A percentile compares a stretch with the other conserved stretches of the same genome.
phyloP scores from a whole-genome alignment of 1,140 invertebrate species.

The Oscheius sp. region DNA sequence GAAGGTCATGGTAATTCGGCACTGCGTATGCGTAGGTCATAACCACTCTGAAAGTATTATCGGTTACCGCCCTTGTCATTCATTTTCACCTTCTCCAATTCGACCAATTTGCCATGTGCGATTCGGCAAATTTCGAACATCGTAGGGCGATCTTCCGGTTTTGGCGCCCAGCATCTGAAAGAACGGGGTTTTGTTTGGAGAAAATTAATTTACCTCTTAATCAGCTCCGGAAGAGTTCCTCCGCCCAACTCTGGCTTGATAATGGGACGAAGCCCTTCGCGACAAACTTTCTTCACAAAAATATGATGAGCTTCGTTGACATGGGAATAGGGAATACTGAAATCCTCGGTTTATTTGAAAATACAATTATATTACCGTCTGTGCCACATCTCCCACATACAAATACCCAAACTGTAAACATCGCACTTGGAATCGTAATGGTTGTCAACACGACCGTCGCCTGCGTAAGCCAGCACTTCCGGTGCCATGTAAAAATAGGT shows the following conservation, averaged over 20 bases:
- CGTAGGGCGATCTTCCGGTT: background rate
- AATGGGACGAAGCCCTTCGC: background rate
- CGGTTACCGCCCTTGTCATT: background rate
- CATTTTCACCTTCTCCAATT: background rate
- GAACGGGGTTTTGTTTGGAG: no score
- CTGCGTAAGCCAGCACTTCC: background rate
- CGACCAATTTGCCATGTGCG: background rate
- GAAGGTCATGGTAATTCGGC: background rate
- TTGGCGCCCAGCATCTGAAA: background rate
- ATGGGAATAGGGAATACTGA: background rate
- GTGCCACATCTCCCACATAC: conserved; percentile 7
- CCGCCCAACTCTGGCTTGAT: background rate
- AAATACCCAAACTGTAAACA: background rate
- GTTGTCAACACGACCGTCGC: background rate
- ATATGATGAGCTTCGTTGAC: background rate
- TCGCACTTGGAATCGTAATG: background rate
- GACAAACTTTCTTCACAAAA: background rate
- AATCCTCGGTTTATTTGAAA: background rate
- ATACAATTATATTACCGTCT: background rate
- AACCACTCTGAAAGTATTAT: background rate
- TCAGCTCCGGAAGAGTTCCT: background rate
- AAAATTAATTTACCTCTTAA: no score
- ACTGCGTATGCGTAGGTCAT: background rate
- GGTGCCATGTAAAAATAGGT: conserved; percentile 7
- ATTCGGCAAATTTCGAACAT: background rate